phyloP scores from a whole-genome alignment of 2,113 vertebrate genomes.

The Pachyramphus minor region DNA sequence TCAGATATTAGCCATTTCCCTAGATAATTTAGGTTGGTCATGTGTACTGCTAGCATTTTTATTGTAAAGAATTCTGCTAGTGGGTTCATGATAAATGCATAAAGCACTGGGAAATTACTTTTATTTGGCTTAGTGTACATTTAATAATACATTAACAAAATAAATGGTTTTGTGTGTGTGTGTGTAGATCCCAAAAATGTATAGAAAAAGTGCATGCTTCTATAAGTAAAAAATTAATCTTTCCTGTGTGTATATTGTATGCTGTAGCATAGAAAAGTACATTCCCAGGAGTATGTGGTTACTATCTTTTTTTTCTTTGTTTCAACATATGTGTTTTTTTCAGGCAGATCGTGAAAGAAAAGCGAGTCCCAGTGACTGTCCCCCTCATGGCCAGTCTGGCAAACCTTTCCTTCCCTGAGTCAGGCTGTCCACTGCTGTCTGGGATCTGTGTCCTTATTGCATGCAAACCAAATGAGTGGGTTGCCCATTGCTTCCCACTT shows the following conservation, averaged over 20 bases:
- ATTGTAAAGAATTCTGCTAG: conserved; percentile 31
- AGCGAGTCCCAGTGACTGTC: not conserved
- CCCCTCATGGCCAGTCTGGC: not conserved
- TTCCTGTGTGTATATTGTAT: not conserved
- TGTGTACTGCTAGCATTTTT: conserved; percentile 20
- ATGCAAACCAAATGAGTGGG: not conserved
- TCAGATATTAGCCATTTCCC: conserved; percentile 54
- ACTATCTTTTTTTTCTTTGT: not conserved
- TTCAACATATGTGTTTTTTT: not conserved
- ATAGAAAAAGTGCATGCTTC: not conserved
- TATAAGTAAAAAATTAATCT: not conserved
- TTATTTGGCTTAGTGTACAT: conserved; percentile 7
- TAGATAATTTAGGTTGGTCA: conserved; percentile 43
- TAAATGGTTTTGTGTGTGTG: not conserved
- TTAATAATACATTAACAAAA: conserved; percentile 56
- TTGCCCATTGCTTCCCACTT: not conserved
- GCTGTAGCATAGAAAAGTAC: not conserved
- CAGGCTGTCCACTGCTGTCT: not conserved
- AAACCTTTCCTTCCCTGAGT: not conserved
- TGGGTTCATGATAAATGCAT: conserved; percentile 36
- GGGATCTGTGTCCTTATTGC: not conserved
- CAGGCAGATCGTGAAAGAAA: not conserved
- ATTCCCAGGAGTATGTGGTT: conserved; percentile 20
- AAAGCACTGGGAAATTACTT: conserved; percentile 15
- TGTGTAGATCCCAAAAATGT: not conserved